These are phyloP conservation scores for Columbina picui DNA, from an alignment of 2,113 vertebrate species.

Conservation along the genomic window DNA sequence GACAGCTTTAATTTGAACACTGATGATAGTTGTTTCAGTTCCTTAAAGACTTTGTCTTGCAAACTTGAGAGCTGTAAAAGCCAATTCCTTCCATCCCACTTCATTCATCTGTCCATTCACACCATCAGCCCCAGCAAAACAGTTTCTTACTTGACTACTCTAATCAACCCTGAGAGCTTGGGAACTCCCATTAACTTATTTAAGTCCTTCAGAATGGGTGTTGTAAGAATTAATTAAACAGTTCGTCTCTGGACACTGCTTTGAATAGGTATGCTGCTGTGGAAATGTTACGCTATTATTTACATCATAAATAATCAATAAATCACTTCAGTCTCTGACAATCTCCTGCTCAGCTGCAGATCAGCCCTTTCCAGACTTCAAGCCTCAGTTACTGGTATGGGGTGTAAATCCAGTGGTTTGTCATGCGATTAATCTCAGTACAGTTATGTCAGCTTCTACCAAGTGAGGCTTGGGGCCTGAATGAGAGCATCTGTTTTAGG, in stretches of 20 bases:
- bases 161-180: constrained; percentile 60
- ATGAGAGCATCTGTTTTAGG: background rate
- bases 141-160: constrained; percentile 39
- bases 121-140: background rate
- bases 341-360: background rate
- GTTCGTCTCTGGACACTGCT: constrained; percentile 53
- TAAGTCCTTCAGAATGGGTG: constrained; percentile 34
- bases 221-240: constrained; percentile 46
- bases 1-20: background rate
- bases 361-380: background rate
- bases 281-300: background rate
- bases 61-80: constrained; percentile 9
- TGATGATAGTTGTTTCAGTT: background rate
- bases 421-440: background rate
- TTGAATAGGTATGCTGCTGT: constrained; percentile 8
- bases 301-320: background rate
- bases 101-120: constrained; percentile 1
- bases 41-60: background rate
- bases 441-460: background rate
- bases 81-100: background rate
- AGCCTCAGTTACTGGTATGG: background rate
- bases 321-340: background rate
- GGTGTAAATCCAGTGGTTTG: background rate
- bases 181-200: constrained; percentile 48
- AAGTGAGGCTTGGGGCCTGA: background rate